These are phyloP conservation scores for Xylota sylvarum DNA, from an alignment of 2,888 invertebrate species.

Conservation along the genomic window DNA sequence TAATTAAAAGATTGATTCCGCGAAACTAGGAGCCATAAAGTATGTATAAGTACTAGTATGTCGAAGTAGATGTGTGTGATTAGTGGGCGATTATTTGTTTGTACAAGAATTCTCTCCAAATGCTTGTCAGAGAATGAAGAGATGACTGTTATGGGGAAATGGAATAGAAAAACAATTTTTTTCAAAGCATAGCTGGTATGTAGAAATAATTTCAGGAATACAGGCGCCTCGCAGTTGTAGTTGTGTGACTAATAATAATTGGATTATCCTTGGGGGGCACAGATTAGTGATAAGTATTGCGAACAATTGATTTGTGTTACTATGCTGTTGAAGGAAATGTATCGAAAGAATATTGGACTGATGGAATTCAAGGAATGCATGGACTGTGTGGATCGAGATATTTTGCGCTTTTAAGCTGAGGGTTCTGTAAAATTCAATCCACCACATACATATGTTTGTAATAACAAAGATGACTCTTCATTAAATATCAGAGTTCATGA, in stretches of 20 bases:
- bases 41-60: background rate
- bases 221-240: conserved; percentile 41
- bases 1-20: conserved; percentile 66
- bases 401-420: no score
- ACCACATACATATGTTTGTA: no score
- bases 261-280: conserved; percentile 69
- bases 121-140: conserved; percentile 38
- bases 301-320: conserved; percentile 44
- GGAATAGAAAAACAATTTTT: conserved; percentile 28
- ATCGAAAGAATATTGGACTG: conserved; percentile 5
- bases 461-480: no score
- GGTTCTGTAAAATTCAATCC: no score
- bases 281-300: conserved; percentile 56
- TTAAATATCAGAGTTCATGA: no score
- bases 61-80: conserved; percentile 21
- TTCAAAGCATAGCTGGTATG: conserved; percentile 52
- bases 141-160: conserved; percentile 39
- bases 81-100: conserved; percentile 63
- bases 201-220: conserved; percentile 53
- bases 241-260: conserved; percentile 65
- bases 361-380: no score
- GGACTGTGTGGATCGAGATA: background rate
- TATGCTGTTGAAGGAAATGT: background rate
- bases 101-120: conserved; percentile 35
- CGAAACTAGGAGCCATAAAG: conserved; percentile 18